These are phyloP conservation scores for Anastrepha ludens DNA, from an alignment of 1,140 invertebrate species.

Conservation along the genomic window DNA sequence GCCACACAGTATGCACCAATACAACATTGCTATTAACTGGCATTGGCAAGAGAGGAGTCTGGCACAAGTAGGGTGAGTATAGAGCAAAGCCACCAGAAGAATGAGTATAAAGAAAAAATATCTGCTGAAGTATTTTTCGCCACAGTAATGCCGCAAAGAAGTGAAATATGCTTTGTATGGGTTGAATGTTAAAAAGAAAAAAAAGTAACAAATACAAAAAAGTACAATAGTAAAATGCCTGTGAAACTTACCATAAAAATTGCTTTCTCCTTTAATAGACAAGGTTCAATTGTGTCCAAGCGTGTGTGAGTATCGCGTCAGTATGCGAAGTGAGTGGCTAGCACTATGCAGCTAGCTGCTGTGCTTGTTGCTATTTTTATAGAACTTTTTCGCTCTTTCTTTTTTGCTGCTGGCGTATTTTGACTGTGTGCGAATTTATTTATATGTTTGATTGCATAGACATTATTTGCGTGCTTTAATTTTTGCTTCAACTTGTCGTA, in stretches of 20 bases:
- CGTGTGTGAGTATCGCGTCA: not conserved
- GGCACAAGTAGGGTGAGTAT: not conserved
- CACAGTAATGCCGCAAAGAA: constrained; percentile 33
- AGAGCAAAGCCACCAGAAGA: not conserved
- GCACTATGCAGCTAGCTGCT: not conserved
- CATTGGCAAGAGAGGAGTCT: not conserved
- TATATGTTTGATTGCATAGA: constrained; percentile 37
- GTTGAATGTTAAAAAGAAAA: not conserved
- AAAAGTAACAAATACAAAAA: not conserved
- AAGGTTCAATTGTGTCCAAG: not conserved
- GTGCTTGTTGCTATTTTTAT: not conserved
- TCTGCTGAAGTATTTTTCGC: not conserved
- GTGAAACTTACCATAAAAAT: constrained; percentile 45
- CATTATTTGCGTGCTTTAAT: constrained; percentile 34
- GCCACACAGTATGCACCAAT: constrained; percentile 24
- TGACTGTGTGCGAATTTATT: not conserved
- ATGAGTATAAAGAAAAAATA: not conserved
- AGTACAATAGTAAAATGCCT: not conserved
- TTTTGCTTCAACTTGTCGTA: not conserved
- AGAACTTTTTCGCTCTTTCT: not conserved
- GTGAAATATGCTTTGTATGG: constrained; percentile 19
- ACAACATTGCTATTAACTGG: not conserved
- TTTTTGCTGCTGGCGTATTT: constrained; percentile 6
- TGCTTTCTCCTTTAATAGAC: constrained; percentile 8
- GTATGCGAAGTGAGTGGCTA: not conserved